Evolutionary conservation across 2,888 invertebrate genomes (phyloP), one percentile per base, ranked within the genome.

Genomic region (Panzeria rudis): DNA sequence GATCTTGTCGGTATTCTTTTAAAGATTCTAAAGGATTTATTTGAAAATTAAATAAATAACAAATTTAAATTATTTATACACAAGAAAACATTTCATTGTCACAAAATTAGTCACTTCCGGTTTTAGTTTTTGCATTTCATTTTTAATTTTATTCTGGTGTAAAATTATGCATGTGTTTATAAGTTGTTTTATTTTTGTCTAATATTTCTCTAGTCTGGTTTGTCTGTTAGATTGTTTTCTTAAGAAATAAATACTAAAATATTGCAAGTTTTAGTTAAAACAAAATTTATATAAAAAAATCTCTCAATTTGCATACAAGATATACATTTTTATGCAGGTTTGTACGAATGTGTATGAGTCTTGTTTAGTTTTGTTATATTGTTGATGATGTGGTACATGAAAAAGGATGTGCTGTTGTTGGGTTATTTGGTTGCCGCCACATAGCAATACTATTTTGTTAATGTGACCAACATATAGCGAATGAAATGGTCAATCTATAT

Each of bases 341-440:
- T 52, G 13, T 41, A 1, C 3, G 38, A 38, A 38, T 3, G 38
- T 62, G 11, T 54, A 11, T 69, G n/a, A 9, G 2, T 72, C 23
- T 25, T 59, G 25, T 29, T 44, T 11, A 32, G 54, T 56, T 41
- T 44, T 47, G 15, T 66, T 66, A 29, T 23, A 41, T 64, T 72
- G 71, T 54, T 83, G 29, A 38, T 79, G 73, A 69, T 69, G 54
- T 69, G 64, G 47, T 75, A 83, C 83, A 83, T 79, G 83, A 62
- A 83, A 83, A 79, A 69, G 78, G 83, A 47, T 69, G 83, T 75
- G 54, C 68, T 78, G n/a, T 20, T 23, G 13, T 11, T 64, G 25
- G 15, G 13, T 0, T 23, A 29, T 15, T 64, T 47, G 20, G 5
- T 0, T 25, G 20, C n/a, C 50, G 38, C n/a, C 61, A 78, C 38